phyloP scores from a whole-genome alignment of 2,888 invertebrate genomes.

The Spilosoma lubricipeda region DNA sequence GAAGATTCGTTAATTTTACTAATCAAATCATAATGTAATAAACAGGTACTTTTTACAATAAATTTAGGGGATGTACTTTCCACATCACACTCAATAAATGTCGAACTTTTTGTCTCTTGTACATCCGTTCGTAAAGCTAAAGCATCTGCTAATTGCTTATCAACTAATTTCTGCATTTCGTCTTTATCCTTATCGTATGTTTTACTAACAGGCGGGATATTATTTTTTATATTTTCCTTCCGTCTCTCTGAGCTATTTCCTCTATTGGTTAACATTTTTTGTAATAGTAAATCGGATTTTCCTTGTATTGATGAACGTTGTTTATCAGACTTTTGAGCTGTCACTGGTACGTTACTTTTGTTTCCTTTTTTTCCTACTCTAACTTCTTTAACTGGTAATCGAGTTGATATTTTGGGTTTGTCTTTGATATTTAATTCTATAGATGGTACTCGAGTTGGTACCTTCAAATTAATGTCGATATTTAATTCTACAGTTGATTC shows the following conservation, averaged over 20 bases:
- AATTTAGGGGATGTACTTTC: conserved; percentile 11
- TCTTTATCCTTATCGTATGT: conserved; percentile 5
- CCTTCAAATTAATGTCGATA: background rate
- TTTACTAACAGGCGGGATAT: background rate
- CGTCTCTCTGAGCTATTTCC: background rate
- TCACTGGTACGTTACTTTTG: background rate
- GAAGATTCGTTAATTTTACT: background rate
- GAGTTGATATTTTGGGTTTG: background rate
- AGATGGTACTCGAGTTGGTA: background rate
- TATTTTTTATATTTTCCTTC: background rate
- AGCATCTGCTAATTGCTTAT: conserved; percentile 6
- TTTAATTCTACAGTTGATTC: background rate
- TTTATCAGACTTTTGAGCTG: background rate
- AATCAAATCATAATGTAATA: background rate
- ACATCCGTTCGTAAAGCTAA: background rate
- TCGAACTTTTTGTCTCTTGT: background rate
- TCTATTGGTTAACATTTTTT: background rate
- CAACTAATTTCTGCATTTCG: conserved; percentile 4
- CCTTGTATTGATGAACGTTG: background rate
- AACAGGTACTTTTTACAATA: conserved; percentile 2
- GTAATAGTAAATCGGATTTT: background rate
- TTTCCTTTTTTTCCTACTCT: background rate
- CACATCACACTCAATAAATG: conserved; percentile 5
- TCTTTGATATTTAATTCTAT: background rate
- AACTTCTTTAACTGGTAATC: background rate